Base-by-base conservation (phyloP, 2,888 invertebrate species). In the Nowickia ferox region DNA sequence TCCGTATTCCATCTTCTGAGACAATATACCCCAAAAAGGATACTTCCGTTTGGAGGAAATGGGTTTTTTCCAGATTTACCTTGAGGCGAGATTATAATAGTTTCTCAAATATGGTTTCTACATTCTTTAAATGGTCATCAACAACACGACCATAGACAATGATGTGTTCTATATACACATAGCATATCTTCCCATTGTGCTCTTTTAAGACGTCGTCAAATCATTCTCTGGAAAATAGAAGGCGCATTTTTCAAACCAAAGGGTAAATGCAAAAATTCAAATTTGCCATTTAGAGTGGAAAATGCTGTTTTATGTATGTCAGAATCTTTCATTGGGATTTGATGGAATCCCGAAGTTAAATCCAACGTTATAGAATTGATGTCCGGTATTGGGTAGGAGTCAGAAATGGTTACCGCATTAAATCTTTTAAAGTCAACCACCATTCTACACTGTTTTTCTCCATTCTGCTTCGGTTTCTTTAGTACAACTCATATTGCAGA, bases 1-100 rank as follows among this genome's bases (percentile, higher is more conserved):
- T 69, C 40, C 63, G 74, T 42, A 87, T 87, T 5, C 88, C 85
- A 30, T 77, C 61, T 11, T 61, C n/a, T n/a, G 82, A 81, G 1
- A 87, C 11, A 19, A 53, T 17, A 17, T 53, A 53, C 9, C 19
- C 19, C 19, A 53, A 10, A 17, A 19, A 53, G 8, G 17, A 53
- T 11, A 53, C 53, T 19, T 19, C 6, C 15, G 48, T 48, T 48
- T 48, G 48, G n/a, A 48, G 48, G 48, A 48, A 48, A 15, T 48
- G 48, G 17, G 53, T 19, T 53, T 53, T 53, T 9, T 53, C 53
- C 15, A 53, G 17, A 19, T 53, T 53, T 8, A 53, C 17, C 53
- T 53, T 48, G 8, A 48, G 48, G 13, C 48, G n/a, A 48, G n/a
- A 48, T n/a, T 15, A 15, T n/a, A 48, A n/a, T n/a, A 48, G 48